Evolutionary conservation across 2,113 vertebrate genomes (phyloP).

Genomic region (Dipodomys spectabilis): DNA sequence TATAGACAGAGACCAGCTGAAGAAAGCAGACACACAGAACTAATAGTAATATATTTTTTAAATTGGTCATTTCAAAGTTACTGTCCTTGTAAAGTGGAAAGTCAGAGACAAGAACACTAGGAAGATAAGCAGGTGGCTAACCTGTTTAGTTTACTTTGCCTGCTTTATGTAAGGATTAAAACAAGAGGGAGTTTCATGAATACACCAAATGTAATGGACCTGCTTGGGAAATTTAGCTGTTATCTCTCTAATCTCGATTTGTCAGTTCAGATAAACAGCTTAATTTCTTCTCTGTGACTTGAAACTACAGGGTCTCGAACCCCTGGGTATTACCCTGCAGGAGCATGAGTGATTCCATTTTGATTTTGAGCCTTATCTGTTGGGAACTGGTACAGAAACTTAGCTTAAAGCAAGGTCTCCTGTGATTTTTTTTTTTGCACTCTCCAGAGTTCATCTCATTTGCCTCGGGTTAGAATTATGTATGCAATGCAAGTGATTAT

Average conservation of each 20-base stretch:
- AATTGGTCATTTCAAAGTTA: background rate
- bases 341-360: background rate
- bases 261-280: background rate
- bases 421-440: background rate
- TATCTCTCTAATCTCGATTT: background rate
- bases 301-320: background rate
- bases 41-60: no score
- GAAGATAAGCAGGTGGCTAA: background rate
- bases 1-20: background rate
- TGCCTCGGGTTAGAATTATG: background rate
- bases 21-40: no score
- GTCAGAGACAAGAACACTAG: background rate
- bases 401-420: background rate
- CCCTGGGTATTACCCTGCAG: background rate
- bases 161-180: background rate
- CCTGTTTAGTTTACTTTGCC: background rate
- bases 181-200: background rate
- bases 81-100: background rate
- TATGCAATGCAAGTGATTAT: background rate
- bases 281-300: background rate
- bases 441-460: background rate
- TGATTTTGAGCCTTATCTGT: background rate
- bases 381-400: background rate
- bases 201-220: background rate
- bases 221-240: background rate